These are phyloP conservation scores for Pandemis corylana DNA, from an alignment of 2,888 invertebrate species.

Conservation along the genomic window DNA sequence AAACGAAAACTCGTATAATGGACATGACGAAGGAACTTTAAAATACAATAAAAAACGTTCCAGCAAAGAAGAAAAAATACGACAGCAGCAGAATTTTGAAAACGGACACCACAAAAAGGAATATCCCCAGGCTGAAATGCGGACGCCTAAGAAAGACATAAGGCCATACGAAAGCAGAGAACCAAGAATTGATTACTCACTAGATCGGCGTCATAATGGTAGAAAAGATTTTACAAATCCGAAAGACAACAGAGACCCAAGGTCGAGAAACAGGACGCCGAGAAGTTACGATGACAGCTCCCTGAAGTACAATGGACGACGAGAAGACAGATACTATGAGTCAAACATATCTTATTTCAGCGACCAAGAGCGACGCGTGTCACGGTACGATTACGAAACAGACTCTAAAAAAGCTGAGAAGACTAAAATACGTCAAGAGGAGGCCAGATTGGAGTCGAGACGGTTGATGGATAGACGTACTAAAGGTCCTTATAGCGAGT, in stretches of 20 bases:
- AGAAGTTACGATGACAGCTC: constrained; percentile 80
- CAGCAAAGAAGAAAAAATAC: constrained; percentile 74
- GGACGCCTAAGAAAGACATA: constrained; percentile 71
- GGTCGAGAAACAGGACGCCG: constrained; percentile 65
- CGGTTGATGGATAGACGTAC: constrained; percentile 72
- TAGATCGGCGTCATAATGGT: constrained; percentile 70
- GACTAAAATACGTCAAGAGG: constrained; percentile 79
- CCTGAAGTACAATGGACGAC: constrained; percentile 72
- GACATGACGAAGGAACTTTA: constrained; percentile 77
- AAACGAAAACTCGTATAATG: constrained; percentile 72
- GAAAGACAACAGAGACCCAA: constrained; percentile 64
- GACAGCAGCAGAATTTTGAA: constrained; percentile 66
- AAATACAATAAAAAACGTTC: constrained; percentile 76
- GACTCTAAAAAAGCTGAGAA: constrained; percentile 83
- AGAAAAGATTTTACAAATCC: constrained; percentile 72
- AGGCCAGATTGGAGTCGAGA: constrained; percentile 76
- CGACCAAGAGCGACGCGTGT: constrained; percentile 73
- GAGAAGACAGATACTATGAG: constrained; percentile 78
- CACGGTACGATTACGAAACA: constrained; percentile 80
- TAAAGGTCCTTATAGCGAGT: constrained; percentile 79
- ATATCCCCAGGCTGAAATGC: constrained; percentile 72
- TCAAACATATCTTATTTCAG: constrained; percentile 80
- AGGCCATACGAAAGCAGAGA: constrained; percentile 68
- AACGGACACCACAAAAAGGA: constrained; percentile 71
- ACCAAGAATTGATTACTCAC: constrained; percentile 78